Base-by-base conservation (phyloP, 2,888 invertebrate genomes). In the Elmis aenea region DNA sequence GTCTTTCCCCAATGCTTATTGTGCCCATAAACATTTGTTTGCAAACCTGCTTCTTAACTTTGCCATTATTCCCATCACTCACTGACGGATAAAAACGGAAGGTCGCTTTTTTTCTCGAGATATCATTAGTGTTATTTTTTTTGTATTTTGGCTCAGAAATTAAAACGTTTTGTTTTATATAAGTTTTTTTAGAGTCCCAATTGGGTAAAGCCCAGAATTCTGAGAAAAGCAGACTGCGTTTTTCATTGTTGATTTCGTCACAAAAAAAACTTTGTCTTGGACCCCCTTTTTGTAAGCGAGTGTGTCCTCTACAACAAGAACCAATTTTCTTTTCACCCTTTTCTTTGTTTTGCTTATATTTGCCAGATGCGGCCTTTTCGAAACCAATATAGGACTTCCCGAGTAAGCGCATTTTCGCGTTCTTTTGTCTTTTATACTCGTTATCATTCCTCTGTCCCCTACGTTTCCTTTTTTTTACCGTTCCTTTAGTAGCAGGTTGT, bases 11-110 rank as follows among this genome's bases (percentile, higher is more conserved):
- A 23, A 23, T 8, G n/a, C 23, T 23, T 23, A 23, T 3, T 3
- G 23, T 23, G 23, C n/a, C n/a, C 23, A 23, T 23, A 23, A 23
- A 23, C 23, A n/a, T n/a, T n/a, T n/a, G n/a, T n/a, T n/a, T n/a
- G n/a, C n/a, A n/a, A n/a, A n/a, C n/a, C n/a, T n/a, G n/a, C n/a
- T n/a, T n/a, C n/a, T n/a, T n/a, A n/a, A n/a, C n/a, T n/a, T n/a
- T n/a, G n/a, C n/a, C n/a, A n/a, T n/a, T n/a, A n/a, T n/a, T n/a
- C n/a, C n/a, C n/a, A n/a, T n/a, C n/a, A n/a, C n/a, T n/a, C n/a
- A 23, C 23, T 23, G n/a, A 23, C 10, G 10, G n/a, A 8, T 23
- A 23, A 23, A 23, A 23, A 23, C 23, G 23, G 23, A 5, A 23
- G 23, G 5, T 23, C 3, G 5, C 3, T 23, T 23, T 23, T 23